Percentiles rank a stretch among this genome's conserved stretches.
These are phyloP conservation scores for Sciaenops ocellatus DNA, from an alignment of 2,797 vertebrate genomes.

Conservation along the genomic window DNA sequence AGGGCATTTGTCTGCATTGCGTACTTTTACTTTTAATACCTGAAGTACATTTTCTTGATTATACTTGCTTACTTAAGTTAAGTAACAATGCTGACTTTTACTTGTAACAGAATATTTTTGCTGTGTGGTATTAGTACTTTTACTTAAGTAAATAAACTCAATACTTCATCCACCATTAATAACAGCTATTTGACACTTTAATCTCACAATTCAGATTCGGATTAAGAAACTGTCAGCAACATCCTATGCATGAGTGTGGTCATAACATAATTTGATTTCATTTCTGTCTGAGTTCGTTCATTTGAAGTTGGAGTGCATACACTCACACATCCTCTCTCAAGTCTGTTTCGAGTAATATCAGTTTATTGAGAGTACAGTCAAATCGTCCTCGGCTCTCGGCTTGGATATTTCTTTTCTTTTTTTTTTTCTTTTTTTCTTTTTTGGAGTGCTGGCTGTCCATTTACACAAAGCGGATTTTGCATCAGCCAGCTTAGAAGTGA, in stretches of 20 bases:
- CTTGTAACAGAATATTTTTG: background rate
- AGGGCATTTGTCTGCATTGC: background rate
- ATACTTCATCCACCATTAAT: background rate
- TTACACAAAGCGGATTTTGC: conserved; percentile 84
- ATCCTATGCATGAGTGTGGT: background rate
- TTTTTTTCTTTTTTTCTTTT: conserved; percentile 49
- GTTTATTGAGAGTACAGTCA: conserved; percentile 47
- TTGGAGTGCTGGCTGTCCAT: conserved; percentile 73
- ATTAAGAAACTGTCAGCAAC: background rate
- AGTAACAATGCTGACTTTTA: background rate
- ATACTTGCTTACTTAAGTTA: background rate
- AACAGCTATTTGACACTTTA: background rate
- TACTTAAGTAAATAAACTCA: background rate
- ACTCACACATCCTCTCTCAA: conserved; percentile 1
- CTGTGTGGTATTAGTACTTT: background rate
- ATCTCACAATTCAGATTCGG: background rate
- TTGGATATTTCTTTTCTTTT: conserved; percentile 50
- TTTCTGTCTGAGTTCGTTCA: conserved; percentile 23
- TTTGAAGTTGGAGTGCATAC: conserved; percentile 14
- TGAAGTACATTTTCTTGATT: background rate
- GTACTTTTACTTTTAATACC: background rate
- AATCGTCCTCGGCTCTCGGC: conserved; percentile 53
- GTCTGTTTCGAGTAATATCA: conserved; percentile 53
- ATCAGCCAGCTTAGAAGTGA: conserved; percentile 83
- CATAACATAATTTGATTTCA: background rate